Percentiles rank a stretch among this genome's conserved stretches.
Evolutionary conservation across 1,140 invertebrate species (phyloP).

Genomic region (Homalodisca vitripennis): DNA sequence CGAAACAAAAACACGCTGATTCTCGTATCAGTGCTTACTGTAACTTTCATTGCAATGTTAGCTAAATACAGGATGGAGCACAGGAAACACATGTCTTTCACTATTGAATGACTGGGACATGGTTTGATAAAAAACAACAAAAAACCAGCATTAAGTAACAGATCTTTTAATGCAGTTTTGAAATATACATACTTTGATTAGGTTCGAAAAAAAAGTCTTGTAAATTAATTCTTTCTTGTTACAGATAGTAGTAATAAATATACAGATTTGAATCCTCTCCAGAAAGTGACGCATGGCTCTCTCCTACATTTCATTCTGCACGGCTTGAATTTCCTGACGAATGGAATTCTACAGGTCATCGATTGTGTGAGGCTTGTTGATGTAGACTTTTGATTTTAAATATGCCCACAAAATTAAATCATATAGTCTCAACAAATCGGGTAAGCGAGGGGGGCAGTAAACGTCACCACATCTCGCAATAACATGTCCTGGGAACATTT

Average conservation of each 20-base stretch:
- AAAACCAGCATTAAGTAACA: conserved; percentile 19
- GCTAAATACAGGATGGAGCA: no score
- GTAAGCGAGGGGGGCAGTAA: conserved; percentile 38
- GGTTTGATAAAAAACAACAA: conserved; percentile 16
- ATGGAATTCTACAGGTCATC: conserved; percentile 32
- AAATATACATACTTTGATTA: not conserved
- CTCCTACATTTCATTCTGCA: not conserved
- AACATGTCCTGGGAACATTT: conserved; percentile 7
- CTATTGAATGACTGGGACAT: conserved; percentile 27
- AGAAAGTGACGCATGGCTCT: not conserved
- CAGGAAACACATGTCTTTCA: conserved; percentile 28
- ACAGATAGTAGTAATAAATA: no score
- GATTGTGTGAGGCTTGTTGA: conserved; percentile 29
- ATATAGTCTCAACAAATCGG: conserved; percentile 38
- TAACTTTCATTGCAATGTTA: no score
- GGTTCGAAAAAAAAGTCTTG: not conserved
- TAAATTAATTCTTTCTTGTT: not conserved
- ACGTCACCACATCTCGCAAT: conserved; percentile 16
- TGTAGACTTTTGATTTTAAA: conserved; percentile 39
- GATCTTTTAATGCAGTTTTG: conserved; percentile 28
- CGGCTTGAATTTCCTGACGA: conserved; percentile 17
- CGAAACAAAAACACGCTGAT: no score
- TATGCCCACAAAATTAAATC: conserved; percentile 42
- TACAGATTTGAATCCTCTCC: not conserved
- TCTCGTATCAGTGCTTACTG: no score